Evolutionary conservation across 2,797 vertebrate species (phyloP).

Genomic region (Oreochromis grahami): DNA sequence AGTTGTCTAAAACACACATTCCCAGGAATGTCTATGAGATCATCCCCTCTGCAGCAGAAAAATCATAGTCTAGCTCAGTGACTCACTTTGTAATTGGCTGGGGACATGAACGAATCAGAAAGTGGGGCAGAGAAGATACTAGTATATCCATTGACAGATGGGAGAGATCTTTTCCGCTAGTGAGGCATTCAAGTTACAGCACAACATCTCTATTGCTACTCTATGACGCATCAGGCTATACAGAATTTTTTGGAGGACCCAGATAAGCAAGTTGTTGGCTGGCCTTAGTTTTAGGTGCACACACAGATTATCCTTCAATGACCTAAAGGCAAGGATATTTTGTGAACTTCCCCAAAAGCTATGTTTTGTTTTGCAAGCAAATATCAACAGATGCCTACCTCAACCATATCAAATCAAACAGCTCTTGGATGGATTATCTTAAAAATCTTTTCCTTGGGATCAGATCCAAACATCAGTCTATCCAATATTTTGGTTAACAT

Average conservation of each 20-base stretch:
- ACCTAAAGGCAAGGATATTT: background rate
- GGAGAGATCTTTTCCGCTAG: slow-evolving; percentile 2
- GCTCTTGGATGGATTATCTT: background rate
- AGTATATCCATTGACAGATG: slow-evolving; percentile 27
- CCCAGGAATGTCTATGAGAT: slow-evolving; percentile 60
- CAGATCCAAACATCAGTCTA: background rate
- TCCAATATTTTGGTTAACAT: background rate
- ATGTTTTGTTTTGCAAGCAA: background rate
- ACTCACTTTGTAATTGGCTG: slow-evolving; percentile 37
- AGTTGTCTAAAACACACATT: slow-evolving; percentile 34
- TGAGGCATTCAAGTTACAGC: background rate
- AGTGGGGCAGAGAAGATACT: slow-evolving; percentile 17
- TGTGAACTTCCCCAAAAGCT: background rate
- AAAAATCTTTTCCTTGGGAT: background rate
- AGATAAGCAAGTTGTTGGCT: background rate
- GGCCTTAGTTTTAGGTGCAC: background rate
- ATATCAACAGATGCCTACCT: background rate
- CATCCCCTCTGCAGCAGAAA: slow-evolving; percentile 28
- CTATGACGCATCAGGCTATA: background rate
- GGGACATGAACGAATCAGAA: slow-evolving; percentile 34
- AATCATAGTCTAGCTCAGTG: slow-evolving; percentile 1
- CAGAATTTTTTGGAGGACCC: background rate
- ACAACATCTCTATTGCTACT: background rate
- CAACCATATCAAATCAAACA: background rate
- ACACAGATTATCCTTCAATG: background rate